phyloP scores from a whole-genome alignment of 2,888 invertebrate genomes.

The Autographa pulchrina region DNA sequence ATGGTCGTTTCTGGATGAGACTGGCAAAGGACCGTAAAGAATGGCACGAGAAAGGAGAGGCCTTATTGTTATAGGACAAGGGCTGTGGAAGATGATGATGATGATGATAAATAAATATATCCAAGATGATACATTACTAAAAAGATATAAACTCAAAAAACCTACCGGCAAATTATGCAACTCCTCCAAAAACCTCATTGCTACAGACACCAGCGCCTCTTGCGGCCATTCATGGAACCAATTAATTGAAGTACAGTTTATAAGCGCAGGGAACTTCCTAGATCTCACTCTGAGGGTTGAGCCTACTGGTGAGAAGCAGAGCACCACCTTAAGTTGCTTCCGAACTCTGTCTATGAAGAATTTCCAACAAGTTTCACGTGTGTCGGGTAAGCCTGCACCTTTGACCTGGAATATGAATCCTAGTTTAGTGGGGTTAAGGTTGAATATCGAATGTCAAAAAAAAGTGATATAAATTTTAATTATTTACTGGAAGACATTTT shows the following conservation, averaged over 20 bases:
- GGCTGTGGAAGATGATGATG: no score
- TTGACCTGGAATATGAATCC: constrained; percentile 88
- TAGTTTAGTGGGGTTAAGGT: background rate
- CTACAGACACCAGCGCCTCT: constrained; percentile 98
- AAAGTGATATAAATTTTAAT: no score
- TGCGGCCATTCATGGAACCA: constrained; percentile 99
- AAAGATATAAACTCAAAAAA: constrained; percentile 19
- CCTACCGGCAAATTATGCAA: constrained; percentile 94
- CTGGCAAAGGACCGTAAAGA: no score
- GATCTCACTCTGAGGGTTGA: constrained; percentile 97
- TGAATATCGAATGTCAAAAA: no score
- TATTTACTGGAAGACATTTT: no score
- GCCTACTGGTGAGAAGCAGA: constrained; percentile 99
- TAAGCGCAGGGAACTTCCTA: constrained; percentile 98
- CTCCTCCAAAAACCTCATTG: constrained; percentile 95
- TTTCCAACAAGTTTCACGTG: constrained; percentile 98
- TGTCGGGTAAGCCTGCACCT: constrained; percentile 96
- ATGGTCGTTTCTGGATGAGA: no score
- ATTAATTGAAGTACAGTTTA: constrained; percentile 98
- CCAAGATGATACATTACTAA: background rate
- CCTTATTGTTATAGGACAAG: no score
- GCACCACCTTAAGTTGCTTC: constrained; percentile 96
- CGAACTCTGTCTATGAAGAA: constrained; percentile 99
- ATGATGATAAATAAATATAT: no score
- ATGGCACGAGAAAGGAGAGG: no score